Base-by-base conservation (phyloP, 2,888 invertebrate species). In the Drosophila recens region DNA sequence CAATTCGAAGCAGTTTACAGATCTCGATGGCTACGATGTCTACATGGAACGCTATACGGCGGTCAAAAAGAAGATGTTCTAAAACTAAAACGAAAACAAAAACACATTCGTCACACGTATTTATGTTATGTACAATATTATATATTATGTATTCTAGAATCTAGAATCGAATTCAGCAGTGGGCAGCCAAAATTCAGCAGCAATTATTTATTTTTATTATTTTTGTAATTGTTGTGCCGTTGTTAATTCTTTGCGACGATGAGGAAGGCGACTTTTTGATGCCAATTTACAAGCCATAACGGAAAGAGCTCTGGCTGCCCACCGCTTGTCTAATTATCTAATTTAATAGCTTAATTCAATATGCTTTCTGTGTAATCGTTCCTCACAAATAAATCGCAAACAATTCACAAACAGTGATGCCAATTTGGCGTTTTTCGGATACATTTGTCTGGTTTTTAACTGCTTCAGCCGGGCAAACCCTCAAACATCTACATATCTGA, bases 21-120 rank as follows among this genome's bases (percentile, higher is more conserved):
- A 97, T 77, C 83, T 97, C 10, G 96, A 97, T 78, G 99, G 99
- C 1, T 99, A 99, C 92, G 98, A 98, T 75, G 94, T 95, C 89
- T 99, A 99, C 90, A 98, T 98, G 95, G 98, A 98, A 88, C 94
- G 98, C 88, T 99, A 96, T 91, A 99, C 99, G 46, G 98, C 98
- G 43, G 97, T 98, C 71, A 98, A 97, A 92, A 98, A 98, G 93
- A 99, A 99, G 94, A 95, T 98, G 95, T 97, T 97, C 94, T 98
- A 94, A 65, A n/a, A 33, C n/a, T 11, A 11, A 11, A 38, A 5
- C 23, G 4, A 4, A 23, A 23, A 23, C n/a, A n/a, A 33, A 42
- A 13, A 30, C 42, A 57, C 52, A 45, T 27, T 52, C 43, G 34
- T 40, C 40, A 30, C 17, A 17, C 48, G 36, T 49, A 54, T 54